Evolutionary conservation across 2,797 vertebrate genomes (phyloP).

Genomic region (Carduelis carduelis): DNA sequence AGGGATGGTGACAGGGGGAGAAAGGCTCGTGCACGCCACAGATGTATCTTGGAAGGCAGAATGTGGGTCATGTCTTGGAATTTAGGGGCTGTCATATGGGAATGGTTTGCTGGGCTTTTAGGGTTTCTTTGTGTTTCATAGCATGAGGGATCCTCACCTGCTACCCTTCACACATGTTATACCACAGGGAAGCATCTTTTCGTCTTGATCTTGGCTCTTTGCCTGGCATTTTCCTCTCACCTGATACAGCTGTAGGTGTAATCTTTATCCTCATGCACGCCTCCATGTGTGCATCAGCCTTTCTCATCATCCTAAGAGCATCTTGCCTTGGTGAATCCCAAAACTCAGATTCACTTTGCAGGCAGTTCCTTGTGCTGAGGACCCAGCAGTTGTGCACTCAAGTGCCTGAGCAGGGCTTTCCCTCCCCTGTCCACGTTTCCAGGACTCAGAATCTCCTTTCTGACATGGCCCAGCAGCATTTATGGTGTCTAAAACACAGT

Average conservation of each 20-base stretch:
- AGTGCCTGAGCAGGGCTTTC: background rate
- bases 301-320: background rate
- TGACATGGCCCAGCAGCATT: background rate
- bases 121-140: background rate
- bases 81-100: background rate
- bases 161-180: background rate
- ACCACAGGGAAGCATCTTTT: background rate
- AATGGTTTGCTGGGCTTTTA: background rate
- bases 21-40: background rate
- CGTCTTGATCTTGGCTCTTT: background rate
- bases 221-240: background rate
- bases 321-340: background rate
- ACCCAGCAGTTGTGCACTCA: accelerated
- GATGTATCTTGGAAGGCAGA: background rate
- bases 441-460: background rate
- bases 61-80: background rate
- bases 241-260: background rate
- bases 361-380: background rate
- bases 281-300: background rate
- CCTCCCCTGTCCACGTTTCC: accelerated
- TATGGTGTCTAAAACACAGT: background rate
- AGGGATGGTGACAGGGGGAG: background rate
- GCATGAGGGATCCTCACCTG: background rate
- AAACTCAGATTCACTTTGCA: background rate
- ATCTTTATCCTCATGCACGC: background rate